Evolutionary conservation across 2,797 vertebrate species (phyloP).

Genomic region (Acomys russatus): DNA sequence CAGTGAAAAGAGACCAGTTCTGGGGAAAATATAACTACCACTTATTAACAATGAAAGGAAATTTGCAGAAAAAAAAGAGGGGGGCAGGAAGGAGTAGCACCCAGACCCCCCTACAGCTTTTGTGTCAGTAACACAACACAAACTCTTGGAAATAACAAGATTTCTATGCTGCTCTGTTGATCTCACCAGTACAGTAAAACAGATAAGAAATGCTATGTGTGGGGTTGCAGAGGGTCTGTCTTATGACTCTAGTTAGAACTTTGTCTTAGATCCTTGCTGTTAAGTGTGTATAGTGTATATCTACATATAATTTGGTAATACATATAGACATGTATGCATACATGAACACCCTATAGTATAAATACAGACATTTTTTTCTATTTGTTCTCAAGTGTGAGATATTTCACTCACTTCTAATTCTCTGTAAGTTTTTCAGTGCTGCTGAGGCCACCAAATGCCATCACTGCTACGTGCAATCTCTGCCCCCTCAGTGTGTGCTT

Average conservation of each 20-base stretch:
- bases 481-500: neutral
- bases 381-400: constrained; percentile 25
- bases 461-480: neutral
- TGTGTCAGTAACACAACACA: neutral
- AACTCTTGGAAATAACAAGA: neutral
- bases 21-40: neutral
- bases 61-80: neutral
- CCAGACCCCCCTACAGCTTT: neutral
- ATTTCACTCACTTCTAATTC: constrained; percentile 52
- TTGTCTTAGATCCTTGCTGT: neutral
- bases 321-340: neutral
- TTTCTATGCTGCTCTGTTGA: neutral
- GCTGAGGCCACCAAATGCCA: neutral
- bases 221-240: neutral
- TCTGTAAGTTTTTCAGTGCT: constrained; percentile 32
- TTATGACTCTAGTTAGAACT: neutral
- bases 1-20: neutral
- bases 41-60: neutral
- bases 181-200: neutral
- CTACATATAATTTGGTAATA: too few relatives aligned
- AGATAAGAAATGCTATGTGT: neutral
- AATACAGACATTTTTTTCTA: neutral
- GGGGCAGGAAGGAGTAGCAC: neutral
- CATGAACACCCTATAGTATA: neutral
- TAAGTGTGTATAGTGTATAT: neutral